Evolutionary conservation across 2,888 invertebrate genomes (phyloP), one percentile per base, ranked within the genome.

Genomic region (Spodoptera picta): DNA sequence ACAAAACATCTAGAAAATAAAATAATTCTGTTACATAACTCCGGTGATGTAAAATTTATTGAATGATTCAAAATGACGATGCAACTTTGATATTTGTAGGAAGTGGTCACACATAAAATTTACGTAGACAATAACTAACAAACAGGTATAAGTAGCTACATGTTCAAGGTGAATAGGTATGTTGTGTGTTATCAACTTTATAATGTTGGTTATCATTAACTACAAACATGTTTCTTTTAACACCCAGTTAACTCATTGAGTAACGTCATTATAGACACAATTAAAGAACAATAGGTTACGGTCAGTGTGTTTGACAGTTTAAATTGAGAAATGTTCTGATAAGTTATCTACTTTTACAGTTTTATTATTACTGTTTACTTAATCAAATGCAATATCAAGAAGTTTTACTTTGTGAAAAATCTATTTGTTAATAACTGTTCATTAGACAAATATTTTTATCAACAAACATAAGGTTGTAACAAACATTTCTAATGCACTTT

Each of bases 61-160:
- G 36, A 36, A 10, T 42, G 19, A 44, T 24, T 14, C 46, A 60
- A 23, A 53, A 76, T 72, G 77, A 72, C 59, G 12, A 44, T 11
- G 57, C 60, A 48, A 31, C 24, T 75, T 71, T 59, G 4, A 50
- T 53, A 55, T 41, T 23, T 2, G 23, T 27, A 47, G 11, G 23
- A 49, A 36, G 48, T 55, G 45, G 52, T 9, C 47, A 31, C n/a
- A 50, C 43, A 52, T 58, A 48, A 19, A 43, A 68, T 68, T 61
- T 60, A 23, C 59, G 61, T 73, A 47, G 43, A 60, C 19, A 57
- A 62, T 57, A 12, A 65, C 36, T 59, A 72, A 57, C 60, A 60
- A 41, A 24, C 9, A 19, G 23, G 41, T 49, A 50, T 14, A 19
- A 43, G 52, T 54, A 58, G 36, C 24, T 49, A 42, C 47, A 69